Conservation (phyloP, 2,113 vertebrate genomes). For the Oryzias curvinotus region DNA sequence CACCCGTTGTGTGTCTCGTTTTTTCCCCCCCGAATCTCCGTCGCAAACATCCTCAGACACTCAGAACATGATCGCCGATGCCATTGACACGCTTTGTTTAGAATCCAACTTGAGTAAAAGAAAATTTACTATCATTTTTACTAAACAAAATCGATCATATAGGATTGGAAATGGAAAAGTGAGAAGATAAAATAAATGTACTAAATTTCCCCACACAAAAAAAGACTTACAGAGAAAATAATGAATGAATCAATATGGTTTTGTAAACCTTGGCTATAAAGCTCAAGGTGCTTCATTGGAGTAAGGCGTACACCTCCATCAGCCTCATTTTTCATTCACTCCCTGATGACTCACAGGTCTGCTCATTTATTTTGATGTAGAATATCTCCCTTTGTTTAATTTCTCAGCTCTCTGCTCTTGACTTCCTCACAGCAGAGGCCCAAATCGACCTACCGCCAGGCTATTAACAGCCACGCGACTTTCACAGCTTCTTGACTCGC, state of each 20-base stretch:
- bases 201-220: not conserved
- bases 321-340: constrained; percentile 37
- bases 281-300: constrained; percentile 35
- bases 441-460: constrained; percentile 2
- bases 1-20: constrained; percentile 37
- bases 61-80: constrained; percentile 10
- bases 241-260: constrained; percentile 19
- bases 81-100: not conserved
- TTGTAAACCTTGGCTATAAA: constrained; percentile 35
- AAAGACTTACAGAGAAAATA: not conserved
- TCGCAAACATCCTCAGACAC: constrained; percentile 36
- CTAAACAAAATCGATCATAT: too few relatives aligned
- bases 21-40: constrained; percentile 39
- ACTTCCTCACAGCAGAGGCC: constrained; percentile 22
- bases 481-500: constrained; percentile 14
- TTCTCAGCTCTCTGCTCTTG: constrained; percentile 46
- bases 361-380: constrained; percentile 36
- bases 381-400: constrained; percentile 42
- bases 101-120: too few relatives aligned
- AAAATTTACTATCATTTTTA: too few relatives aligned
- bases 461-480: constrained; percentile 25
- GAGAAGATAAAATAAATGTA: too few relatives aligned
- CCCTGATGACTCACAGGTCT: constrained; percentile 23
- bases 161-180: too few relatives aligned
- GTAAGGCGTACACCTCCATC: constrained; percentile 39